These are phyloP conservation scores for Choristoneura rosaceana DNA, from an alignment of 2,888 invertebrate species.

Conservation along the genomic window DNA sequence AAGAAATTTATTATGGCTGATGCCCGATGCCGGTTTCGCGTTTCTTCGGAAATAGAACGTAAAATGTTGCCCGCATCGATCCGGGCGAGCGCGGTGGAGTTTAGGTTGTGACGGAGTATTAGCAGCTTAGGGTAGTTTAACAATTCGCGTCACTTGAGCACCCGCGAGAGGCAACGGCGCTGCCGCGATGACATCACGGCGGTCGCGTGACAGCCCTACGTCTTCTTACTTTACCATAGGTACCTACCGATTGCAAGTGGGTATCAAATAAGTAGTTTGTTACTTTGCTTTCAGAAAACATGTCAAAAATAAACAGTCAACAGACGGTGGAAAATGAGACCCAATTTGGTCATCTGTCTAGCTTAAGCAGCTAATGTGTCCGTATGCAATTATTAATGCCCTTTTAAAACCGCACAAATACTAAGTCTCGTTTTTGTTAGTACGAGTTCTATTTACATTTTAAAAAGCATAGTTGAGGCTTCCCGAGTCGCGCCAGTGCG, in stretches of 20 bases:
- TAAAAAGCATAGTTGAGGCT: slow-evolving; percentile 9
- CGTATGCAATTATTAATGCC: neutral
- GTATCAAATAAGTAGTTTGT: too few species aligned
- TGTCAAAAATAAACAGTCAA: neutral
- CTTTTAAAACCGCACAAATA: slow-evolving; percentile 12
- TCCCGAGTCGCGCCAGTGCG: slow-evolving; percentile 44
- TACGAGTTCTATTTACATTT: slow-evolving; percentile 3
- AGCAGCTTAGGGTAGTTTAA: slow-evolving; percentile 36
- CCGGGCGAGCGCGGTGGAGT: slow-evolving; percentile 37
- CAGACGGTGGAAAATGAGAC: neutral
- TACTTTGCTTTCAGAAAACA: neutral
- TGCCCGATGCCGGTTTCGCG: slow-evolving; percentile 80
- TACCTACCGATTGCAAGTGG: too few species aligned
- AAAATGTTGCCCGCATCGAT: slow-evolving; percentile 58
- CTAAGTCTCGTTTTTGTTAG: slow-evolving; percentile 13
- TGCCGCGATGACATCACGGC: neutral
- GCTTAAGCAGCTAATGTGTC: slow-evolving; percentile 1
- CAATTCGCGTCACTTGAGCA: neutral
- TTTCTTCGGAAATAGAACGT: slow-evolving; percentile 80
- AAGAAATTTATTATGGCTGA: slow-evolving; percentile 83
- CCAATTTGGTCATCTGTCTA: neutral
- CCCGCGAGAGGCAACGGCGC: neutral
- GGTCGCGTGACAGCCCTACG: neutral
- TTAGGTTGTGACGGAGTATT: slow-evolving; percentile 37
- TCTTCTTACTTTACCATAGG: too few species aligned